phyloP scores from a whole-genome alignment of 2,797 vertebrate genomes.

The Chelidonichthys spinosus region DNA sequence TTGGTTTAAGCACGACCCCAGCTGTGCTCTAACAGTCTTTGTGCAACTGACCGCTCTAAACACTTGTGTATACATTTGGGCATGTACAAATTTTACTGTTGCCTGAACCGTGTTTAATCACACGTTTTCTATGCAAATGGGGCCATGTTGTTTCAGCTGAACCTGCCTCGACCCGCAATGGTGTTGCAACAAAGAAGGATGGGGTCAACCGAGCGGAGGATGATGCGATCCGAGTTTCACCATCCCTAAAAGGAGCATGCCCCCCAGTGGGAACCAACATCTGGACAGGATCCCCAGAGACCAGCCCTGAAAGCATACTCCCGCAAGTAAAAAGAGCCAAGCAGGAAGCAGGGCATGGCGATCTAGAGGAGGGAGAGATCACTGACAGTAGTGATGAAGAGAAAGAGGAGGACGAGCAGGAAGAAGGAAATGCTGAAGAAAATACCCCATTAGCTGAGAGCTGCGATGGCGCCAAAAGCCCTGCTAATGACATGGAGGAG shows the following conservation, averaged over 20 bases:
- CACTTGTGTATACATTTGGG: conserved; percentile 8
- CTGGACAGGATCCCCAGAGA: conserved; percentile 27
- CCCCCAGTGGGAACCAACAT: conserved; percentile 13
- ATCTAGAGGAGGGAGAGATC: conserved; percentile 85
- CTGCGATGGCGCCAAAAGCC: conserved; percentile 11
- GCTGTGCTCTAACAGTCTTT: conserved; percentile 11
- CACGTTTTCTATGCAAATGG: not conserved
- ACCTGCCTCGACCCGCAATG: conserved; percentile 40
- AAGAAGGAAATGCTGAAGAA: not conserved
- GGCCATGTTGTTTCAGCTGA: conserved; percentile 72
- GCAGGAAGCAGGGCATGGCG: conserved; percentile 46
- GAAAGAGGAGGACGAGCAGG: conserved; percentile 24
- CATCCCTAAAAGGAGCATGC: not conserved
- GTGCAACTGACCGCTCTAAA: conserved; percentile 3
- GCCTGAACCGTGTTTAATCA: conserved; percentile 24
- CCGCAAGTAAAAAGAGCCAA: conserved; percentile 64
- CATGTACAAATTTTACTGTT: conserved; percentile 18
- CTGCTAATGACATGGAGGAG: not conserved
- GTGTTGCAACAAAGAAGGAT: conserved; percentile 32
- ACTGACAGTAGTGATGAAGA: conserved; percentile 71
- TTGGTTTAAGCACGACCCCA: conserved; percentile 17
- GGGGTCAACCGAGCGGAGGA: conserved; percentile 20
- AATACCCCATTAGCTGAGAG: not conserved
- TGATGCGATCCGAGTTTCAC: conserved; percentile 24
- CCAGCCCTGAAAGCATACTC: conserved; percentile 41